Base-by-base conservation (phyloP, 2,888 invertebrate species). In the Lottia scabra region DNA sequence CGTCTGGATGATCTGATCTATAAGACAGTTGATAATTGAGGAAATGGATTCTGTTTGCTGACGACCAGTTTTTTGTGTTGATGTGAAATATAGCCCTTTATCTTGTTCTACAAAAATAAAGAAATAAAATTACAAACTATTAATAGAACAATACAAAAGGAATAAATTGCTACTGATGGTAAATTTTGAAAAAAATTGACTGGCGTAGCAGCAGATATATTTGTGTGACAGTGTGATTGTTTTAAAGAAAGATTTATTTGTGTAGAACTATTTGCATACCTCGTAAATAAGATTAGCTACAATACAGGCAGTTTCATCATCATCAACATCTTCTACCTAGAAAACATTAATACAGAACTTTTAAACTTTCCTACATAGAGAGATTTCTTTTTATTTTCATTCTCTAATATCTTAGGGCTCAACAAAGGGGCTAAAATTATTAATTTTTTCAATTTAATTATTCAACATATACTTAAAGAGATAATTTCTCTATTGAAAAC, bases 51-150 rank as follows among this genome's bases (percentile, higher is more conserved):
- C 88, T 96, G 95, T 89, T 99, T 99, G 85, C 98, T 98, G 65
- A 99, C 95, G 66, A 99, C 99, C 72, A 99, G 92, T 90, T 98
- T 98, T 89, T 97, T 95, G 90, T 99, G 98, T 83, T 96, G 95
- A 91, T 97, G 95, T 0, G 98, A 98, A 86, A 99, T 97, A 90
- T 99, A 99, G 0, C 99, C 99, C 89, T 98, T 98, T 82, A 99
- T 96, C 91, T 97, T 98, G 30, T 96, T 96, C 90, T 91, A 87
- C 71, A 89, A 87, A 67, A 68, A 44, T 68, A 76, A 23, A 48
- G 19, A 48, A 38, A 27, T 67, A 23, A 2, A 30, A 30, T 30
- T 4, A 30, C 6, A 30, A 30, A 30, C n/a, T n/a, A n/a, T n/a
- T n/a, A n/a, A n/a, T n/a, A n/a, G n/a, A n/a, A n/a, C 38, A 38